Evolutionary conservation across 2,888 invertebrate genomes (phyloP).

Genomic region (Nesidiocoris tenuis): DNA sequence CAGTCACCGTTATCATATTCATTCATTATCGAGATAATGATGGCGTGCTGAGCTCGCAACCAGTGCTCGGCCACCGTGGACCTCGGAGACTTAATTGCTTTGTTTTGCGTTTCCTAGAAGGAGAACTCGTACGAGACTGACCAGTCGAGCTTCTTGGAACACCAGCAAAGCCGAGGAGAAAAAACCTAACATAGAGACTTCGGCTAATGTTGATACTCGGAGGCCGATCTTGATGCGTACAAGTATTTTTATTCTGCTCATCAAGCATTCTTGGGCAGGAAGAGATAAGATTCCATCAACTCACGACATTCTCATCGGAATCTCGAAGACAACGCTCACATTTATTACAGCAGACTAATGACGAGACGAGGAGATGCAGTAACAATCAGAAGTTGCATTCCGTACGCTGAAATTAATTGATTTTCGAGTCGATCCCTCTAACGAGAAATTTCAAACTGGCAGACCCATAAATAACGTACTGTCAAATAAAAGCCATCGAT

Average conservation of each 20-base stretch:
- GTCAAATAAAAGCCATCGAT: no score
- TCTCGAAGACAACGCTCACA: no score
- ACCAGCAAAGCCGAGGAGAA: not conserved
- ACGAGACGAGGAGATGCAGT: no score
- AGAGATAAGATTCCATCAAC: not conserved
- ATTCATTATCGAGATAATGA: conserved; percentile 37
- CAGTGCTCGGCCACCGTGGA: conserved; percentile 5
- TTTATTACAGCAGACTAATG: no score
- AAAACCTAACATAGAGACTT: no score
- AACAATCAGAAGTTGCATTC: no score
- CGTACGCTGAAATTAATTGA: no score
- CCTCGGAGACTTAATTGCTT: conserved; percentile 29
- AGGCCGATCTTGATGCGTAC: not conserved
- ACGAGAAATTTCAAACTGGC: no score
- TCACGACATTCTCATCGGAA: no score
- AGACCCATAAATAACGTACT: no score
- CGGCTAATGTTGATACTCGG: no score
- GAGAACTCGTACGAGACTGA: conserved; percentile 7
- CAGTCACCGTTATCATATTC: conserved; percentile 23
- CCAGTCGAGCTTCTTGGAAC: not conserved
- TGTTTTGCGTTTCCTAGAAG: conserved; percentile 38
- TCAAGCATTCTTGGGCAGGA: not conserved
- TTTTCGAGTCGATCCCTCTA: no score
- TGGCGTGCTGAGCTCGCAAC: conserved; percentile 15
- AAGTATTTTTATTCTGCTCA: not conserved